These are phyloP conservation scores for Atta cephalotes DNA, from an alignment of 1,140 invertebrate species.

Conservation along the genomic window DNA sequence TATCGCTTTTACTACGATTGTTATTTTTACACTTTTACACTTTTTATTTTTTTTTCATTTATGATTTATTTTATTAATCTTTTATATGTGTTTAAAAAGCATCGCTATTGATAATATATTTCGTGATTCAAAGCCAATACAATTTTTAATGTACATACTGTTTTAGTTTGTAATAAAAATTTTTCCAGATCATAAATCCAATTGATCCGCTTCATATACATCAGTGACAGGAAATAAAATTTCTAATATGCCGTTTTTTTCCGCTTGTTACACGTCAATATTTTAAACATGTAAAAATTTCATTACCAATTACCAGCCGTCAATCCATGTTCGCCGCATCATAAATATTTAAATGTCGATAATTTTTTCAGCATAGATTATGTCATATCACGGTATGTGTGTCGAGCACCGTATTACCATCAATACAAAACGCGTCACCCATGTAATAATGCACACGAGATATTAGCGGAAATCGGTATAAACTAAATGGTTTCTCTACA, in stretches of 20 bases:
- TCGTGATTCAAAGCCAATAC: neutral
- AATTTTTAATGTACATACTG: neutral
- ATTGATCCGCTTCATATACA: neutral
- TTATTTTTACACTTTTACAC: neutral
- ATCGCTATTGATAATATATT: constrained; percentile 16
- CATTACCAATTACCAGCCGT: constrained; percentile 10
- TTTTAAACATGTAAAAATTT: constrained; percentile 8
- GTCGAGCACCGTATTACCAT: constrained; percentile 6
- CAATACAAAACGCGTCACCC: constrained; percentile 18
- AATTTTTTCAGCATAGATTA: constrained; percentile 12
- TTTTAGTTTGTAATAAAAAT: neutral
- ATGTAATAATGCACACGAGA: constrained; percentile 19
- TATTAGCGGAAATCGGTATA: neutral
- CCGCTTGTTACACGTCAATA: neutral
- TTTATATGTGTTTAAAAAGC: neutral
- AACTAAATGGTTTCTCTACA: neutral
- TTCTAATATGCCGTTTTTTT: neutral
- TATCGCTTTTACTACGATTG: neutral
- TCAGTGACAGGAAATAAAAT: neutral
- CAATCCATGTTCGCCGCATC: neutral
- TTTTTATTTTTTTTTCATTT: neutral
- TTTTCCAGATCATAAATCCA: neutral
- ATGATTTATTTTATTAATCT: neutral
- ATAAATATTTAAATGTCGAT: constrained; percentile 26
- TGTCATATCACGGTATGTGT: neutral